These are phyloP conservation scores for Nipponacmea schrenckii DNA, from an alignment of 2,888 invertebrate genomes.

Conservation along the genomic window DNA sequence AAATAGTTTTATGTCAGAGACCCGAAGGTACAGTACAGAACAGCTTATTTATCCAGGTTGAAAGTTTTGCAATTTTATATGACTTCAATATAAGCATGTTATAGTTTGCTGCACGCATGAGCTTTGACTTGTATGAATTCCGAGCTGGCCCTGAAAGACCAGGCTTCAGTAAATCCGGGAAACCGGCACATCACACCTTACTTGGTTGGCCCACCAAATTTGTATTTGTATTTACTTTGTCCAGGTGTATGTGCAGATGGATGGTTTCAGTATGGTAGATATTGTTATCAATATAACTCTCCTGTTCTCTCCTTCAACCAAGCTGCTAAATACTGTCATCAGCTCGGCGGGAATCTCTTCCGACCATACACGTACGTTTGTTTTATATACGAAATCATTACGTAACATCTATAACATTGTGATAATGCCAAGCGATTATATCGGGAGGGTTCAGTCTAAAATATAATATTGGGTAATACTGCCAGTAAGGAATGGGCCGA, in stretches of 20 bases:
- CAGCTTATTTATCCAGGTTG: not conserved
- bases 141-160: too few relatives aligned
- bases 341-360: constrained; percentile 34
- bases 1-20: not conserved
- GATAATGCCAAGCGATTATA: too few relatives aligned
- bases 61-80: constrained; percentile 7
- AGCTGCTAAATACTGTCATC: constrained; percentile 30
- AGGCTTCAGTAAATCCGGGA: too few relatives aligned
- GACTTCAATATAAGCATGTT: not conserved
- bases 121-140: too few relatives aligned
- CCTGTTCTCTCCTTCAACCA: constrained; percentile 26
- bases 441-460: too few relatives aligned
- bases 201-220: too few relatives aligned
- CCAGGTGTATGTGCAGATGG: constrained; percentile 53
- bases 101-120: not conserved
- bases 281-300: constrained; percentile 47
- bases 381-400: too few relatives aligned
- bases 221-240: too few relatives aligned
- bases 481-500: too few relatives aligned
- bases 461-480: not conserved
- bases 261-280: constrained; percentile 46
- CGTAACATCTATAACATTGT: too few relatives aligned
- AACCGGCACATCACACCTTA: too few relatives aligned
- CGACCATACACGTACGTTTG: constrained; percentile 35
- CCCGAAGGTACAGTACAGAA: not conserved